A percentile compares a stretch with the other conserved stretches of the same genome.
Evolutionary conservation across 1,140 invertebrate species (phyloP).

Genomic region (Scaptomyza pallida): DNA sequence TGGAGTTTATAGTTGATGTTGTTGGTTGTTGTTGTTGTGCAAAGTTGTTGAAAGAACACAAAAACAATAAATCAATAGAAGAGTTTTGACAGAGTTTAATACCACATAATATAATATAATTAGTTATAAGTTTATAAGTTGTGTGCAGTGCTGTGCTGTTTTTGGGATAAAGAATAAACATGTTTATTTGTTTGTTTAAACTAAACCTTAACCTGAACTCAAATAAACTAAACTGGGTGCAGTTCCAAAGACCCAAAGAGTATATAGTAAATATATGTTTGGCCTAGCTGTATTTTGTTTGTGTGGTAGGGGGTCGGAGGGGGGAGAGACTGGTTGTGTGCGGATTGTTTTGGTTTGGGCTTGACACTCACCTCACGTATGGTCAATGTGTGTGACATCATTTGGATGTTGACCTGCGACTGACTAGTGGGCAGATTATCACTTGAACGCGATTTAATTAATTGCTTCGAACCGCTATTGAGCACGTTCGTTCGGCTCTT

Average conservation of each 20-base stretch:
- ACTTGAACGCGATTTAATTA: conserved; percentile 91
- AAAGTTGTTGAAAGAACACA: conserved; percentile 56
- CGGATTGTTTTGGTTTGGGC: conserved; percentile 11
- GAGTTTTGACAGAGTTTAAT: conserved; percentile 15
- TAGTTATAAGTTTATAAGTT: conserved; percentile 15
- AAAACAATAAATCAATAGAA: conserved; percentile 51
- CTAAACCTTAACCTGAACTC: conserved; percentile 28
- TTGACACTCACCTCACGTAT: conserved; percentile 92
- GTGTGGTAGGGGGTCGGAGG: too few relatives aligned
- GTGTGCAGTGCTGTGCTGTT: conserved; percentile 38
- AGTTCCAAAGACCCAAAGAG: conserved; percentile 38
- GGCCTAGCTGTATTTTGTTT: not conserved
- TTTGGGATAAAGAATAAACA: conserved; percentile 27
- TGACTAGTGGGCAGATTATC: conserved; percentile 95
- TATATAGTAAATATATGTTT: conserved; percentile 13
- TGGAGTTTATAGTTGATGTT: conserved; percentile 39
- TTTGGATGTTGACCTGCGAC: conserved; percentile 95
- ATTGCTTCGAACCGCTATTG: conserved; percentile 87
- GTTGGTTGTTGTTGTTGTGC: conserved; percentile 32
- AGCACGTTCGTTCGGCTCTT: conserved; percentile 90
- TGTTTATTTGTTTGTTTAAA: conserved; percentile 6
- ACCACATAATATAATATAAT: conserved; percentile 29
- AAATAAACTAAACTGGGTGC: conserved; percentile 21
- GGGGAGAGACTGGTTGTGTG: too few relatives aligned
- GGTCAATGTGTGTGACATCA: conserved; percentile 95